Evolutionary conservation across 2,113 vertebrate genomes (phyloP), one percentile per base, ranked within the genome.

Genomic region (Muntiacus reevesi): DNA sequence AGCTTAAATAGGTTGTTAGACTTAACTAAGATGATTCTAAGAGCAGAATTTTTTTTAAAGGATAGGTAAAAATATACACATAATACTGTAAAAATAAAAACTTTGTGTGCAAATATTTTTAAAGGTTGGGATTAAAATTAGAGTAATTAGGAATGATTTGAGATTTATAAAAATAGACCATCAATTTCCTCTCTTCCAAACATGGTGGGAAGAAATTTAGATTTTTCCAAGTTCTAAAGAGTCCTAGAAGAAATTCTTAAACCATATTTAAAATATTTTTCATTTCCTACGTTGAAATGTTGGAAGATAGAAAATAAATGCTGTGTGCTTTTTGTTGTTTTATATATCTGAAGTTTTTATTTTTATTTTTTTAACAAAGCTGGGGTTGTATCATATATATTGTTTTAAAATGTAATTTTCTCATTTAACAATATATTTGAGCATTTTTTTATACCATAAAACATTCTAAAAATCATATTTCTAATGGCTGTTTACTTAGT

Each of bases 11-110:
- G 81, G 4, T 36, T 92, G 1, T 92, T 92, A 81, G 13, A 64
- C 1, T 62, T 95, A 86, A 57, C 82, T 28, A 97, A 86, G 30
- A 92, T 96, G 40, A 94, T 95, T 92, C 36, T 89, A 92, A 95
- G 97, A 94, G 10, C 40, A 45, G 13, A 67, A 10, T 14, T 40
- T 50, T 94, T 94, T 96, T 91, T 14, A 27, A 67, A 91, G 40
- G 3, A 52, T 60, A 36, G 25, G 64, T 33, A 40, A 81, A 93
- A 52, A 33, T 76, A 50, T 79, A 60, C 40, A 54, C 40, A 54
- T 9, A 88, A 14, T 12, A 47, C 43, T 92, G 2, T 55, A 92
- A 83, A 71, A 87, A 81, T 45, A 40, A 78, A 84, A 83, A 12
- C 12, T 60, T 0, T 40, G 13, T 62, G 2, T 93, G 57, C n/a